phyloP scores from a whole-genome alignment of 2,797 vertebrate genomes.

The Xiphophorus birchmanni region DNA sequence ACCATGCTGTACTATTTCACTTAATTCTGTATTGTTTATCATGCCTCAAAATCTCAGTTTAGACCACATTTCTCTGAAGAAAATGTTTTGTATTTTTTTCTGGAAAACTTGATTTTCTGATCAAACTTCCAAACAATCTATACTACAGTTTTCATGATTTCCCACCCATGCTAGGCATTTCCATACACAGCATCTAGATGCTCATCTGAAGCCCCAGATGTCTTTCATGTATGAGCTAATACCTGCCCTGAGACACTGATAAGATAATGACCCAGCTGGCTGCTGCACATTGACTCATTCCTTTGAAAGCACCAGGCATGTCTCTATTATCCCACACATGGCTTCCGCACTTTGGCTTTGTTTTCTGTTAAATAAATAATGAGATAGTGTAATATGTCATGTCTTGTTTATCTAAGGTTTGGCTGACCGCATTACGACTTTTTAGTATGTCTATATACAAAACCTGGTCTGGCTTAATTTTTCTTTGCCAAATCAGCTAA shows the following conservation, averaged over 20 bases:
- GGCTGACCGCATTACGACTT: not conserved
- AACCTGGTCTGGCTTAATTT: not conserved
- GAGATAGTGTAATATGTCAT: not conserved
- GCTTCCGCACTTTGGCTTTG: not conserved
- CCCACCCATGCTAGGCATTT: not conserved
- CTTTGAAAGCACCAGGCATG: not conserved
- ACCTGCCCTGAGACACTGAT: not conserved
- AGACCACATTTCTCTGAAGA: not conserved
- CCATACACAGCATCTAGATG: not conserved
- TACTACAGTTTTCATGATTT: not conserved
- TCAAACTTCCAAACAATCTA: not conserved
- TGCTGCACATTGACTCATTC: not conserved
- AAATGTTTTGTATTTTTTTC: not conserved
- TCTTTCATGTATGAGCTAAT: not conserved
- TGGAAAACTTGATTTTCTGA: not conserved
- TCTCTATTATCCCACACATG: not conserved
- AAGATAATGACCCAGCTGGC: not conserved
- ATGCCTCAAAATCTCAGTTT: not conserved
- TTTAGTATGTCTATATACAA: not conserved
- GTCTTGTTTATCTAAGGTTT: not conserved
- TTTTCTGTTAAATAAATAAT: constrained; percentile 13
- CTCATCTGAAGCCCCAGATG: not conserved
- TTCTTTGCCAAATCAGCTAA: not conserved
- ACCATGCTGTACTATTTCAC: not conserved
- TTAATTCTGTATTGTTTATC: not conserved